Evolutionary conservation across 2,797 vertebrate species (phyloP), one percentile per base, ranked within the genome.

Genomic region (Pseudochaenichthys georgianus): DNA sequence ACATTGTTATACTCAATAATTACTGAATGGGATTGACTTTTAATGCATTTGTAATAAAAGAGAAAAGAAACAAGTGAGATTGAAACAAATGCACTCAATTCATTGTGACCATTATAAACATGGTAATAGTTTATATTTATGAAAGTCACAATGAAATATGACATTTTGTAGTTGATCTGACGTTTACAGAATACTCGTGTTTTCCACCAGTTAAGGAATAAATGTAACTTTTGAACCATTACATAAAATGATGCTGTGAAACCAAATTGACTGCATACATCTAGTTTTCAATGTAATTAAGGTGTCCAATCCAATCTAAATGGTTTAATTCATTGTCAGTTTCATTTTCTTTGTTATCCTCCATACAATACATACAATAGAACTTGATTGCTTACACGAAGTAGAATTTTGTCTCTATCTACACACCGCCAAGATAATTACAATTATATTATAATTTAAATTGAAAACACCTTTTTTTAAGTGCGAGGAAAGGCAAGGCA

Each of bases 1-100:
- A 71, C 11, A 42, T 66, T 46, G 62, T 63, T 31, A 28, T 17
- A 16, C 54, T 68, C 51, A 71, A 76, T 64, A 48, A 81, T 70
- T 47, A 65, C 55, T 57, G 66, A 85, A 63, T 28, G 41, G 78
- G 46, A 70, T 9, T 28, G 70, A 59, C 43, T 73, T 69, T 77
- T 47, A 62, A 75, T 79, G 64, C 79, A 63, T 34, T 69, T 51
- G 45, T 16, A 58, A 6, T 9, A 41, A 23, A 51, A 47, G 61
- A 70, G 45, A 63, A 53, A 9, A 28, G 28, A 79, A 77, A 70
- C 13, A 15, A 34, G 28, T 13, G 2, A 13, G 31, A 69, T n/a
- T 66, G 16, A 38, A 64, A 73, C 23, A 59, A 48, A 64, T 50
- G 23, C 17, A 53, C n/a, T n/a, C 28, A 19, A 43, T 58, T 28